Conservation (phyloP, 2,113 vertebrate genomes). For the Periophthalmodon schlosseri region DNA sequence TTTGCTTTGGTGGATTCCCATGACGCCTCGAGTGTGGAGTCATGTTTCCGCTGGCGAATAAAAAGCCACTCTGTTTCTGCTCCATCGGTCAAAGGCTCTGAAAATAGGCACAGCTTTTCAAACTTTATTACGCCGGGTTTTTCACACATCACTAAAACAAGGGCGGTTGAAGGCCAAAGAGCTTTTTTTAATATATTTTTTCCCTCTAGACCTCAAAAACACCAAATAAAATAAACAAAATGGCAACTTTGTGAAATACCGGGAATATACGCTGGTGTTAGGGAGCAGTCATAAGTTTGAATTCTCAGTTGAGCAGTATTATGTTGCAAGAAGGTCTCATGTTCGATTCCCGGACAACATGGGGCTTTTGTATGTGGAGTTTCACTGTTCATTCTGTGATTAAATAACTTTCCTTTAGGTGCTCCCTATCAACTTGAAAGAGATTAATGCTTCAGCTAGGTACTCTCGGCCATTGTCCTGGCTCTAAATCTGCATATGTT, state of each 20-base stretch:
- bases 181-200: conserved; percentile 9
- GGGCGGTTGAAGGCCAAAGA: conserved; percentile 35
- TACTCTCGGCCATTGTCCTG: too few species aligned
- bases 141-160: conserved; percentile 68
- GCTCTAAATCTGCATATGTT: too few species aligned
- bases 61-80: conserved; percentile 76
- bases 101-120: conserved; percentile 74
- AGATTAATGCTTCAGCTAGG: too few species aligned
- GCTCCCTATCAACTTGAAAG: neutral
- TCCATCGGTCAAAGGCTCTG: conserved; percentile 67
- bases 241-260: conserved; percentile 17
- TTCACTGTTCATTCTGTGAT: neutral
- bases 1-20: conserved; percentile 82
- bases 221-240: conserved; percentile 34
- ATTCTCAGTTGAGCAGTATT: neutral
- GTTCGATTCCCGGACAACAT: neutral
- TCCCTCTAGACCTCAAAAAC: conserved; percentile 39
- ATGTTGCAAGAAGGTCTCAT: neutral
- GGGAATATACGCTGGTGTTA: conserved; percentile 15
- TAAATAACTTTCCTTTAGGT: neutral
- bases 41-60: conserved; percentile 73
- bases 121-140: conserved; percentile 71
- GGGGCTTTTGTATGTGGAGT: neutral
- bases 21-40: conserved; percentile 74
- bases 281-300: neutral